Conservation (phyloP, 2,888 invertebrate genomes). For the Megalurothrips usitatus region DNA sequence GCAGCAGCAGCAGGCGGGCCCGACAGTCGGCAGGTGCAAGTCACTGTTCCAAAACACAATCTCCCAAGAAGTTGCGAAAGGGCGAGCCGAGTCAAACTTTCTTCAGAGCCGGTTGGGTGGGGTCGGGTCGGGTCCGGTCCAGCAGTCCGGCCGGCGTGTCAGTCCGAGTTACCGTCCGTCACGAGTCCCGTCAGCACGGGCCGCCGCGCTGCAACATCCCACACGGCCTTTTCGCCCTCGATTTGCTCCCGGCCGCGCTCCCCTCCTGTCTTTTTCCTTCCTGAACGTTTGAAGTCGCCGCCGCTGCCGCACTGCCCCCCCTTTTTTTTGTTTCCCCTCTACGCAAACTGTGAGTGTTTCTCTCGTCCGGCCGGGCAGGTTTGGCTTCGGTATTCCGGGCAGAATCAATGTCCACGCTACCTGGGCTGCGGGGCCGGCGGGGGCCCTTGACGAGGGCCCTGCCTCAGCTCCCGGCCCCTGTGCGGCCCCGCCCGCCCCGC, state of each 20-base stretch:
- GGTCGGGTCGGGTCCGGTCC: not conserved
- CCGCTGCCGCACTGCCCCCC: no score
- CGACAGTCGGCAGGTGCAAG: conserved; percentile 3
- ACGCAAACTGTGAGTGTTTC: not conserved
- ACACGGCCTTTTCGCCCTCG: not conserved
- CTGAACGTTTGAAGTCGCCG: no score
- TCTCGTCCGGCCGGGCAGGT: not conserved
- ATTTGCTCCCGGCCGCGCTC: not conserved
- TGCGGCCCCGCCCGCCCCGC: not conserved
- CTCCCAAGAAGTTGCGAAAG: not conserved
- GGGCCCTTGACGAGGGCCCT: no score
- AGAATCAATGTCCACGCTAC: conserved; percentile 16
- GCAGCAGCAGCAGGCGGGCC: no score
- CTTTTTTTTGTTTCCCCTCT: no score
- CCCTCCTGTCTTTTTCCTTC: no score
- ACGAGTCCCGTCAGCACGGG: not conserved
- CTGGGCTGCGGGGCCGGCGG: not conserved
- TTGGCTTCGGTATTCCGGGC: not conserved
- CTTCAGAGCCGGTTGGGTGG: no score
- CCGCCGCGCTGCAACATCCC: not conserved
- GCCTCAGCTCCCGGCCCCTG: not conserved
- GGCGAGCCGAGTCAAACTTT: not conserved
- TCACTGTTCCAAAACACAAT: conserved; percentile 11
- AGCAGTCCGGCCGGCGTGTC: not conserved
- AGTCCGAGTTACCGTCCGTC: not conserved